Evolutionary conservation across 1,140 invertebrate species (phyloP), one percentile per base, ranked within the genome.

Genomic region (Callitettix versicolor): DNA sequence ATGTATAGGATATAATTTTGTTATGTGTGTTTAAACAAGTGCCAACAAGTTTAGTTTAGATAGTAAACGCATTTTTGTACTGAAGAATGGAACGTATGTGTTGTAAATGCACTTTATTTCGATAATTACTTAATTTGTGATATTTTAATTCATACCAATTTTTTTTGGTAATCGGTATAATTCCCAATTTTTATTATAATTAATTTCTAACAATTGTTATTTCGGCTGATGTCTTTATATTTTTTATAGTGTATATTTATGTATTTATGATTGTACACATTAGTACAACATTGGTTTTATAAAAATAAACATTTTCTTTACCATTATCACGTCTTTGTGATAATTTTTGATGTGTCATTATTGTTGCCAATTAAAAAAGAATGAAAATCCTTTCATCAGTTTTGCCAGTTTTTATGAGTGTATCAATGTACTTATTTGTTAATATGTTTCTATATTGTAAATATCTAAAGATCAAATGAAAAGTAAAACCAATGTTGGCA

Each of bases 381-480:
- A 30, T 30, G 26, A 30, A 30, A 30, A n/a, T n/a, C n/a, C 26
- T 4, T 30, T 30, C 26, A 4, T 30, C 26, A 30, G 26, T 30
- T n/a, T 30, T 30, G 26, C 26, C 26, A 30, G 9, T 30, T 30
- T 49, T 26, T 22, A 49, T 47, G 15, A 49, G 12, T 51, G 20
- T 51, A 51, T 51, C 7, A 51, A 51, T 51, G 48, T 51, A 51
- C 48, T 51, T 51, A 51, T 51, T 51, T 51, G 48, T 51, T 51
- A 51, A 51, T 51, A 51, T 51, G 48, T 51, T 51, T 51, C 48
- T 51, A 51, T 51, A 51, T 30, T 51, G 48, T 51, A 51, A 51
- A 51, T 51, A 51, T 4, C 9, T 4, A 30, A 30, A 30, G 26
- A 30, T 4, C 26, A 30, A 30, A 30, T 30, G 3, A 3, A 30